A percentile compares a stretch with the other conserved stretches of the same genome.
Evolutionary conservation across 2,888 invertebrate species (phyloP).

Genomic region (Strigamia maritima): DNA sequence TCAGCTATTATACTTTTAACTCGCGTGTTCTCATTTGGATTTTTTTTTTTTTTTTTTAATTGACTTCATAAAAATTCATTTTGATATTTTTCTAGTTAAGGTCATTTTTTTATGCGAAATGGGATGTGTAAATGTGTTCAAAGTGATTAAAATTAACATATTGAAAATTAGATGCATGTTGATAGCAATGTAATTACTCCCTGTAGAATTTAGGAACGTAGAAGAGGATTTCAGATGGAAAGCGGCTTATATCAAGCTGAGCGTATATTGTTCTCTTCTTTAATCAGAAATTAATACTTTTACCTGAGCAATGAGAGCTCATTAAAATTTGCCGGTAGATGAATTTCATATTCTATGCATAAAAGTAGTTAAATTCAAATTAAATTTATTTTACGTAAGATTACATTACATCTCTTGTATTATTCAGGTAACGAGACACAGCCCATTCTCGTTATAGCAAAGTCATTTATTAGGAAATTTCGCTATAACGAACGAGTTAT

Average conservation of each 20-base stretch:
- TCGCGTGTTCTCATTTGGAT: neutral
- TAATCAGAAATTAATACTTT: constrained; percentile 17
- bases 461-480: too few relatives aligned
- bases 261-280: neutral
- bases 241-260: neutral
- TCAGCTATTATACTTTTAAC: neutral
- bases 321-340: constrained; percentile 4
- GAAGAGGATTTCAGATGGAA: neutral
- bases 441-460: too few relatives aligned
- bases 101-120: neutral
- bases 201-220: neutral
- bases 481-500: too few relatives aligned
- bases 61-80: neutral
- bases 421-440: too few relatives aligned
- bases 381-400: neutral
- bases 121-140: neutral
- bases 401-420: too few relatives aligned
- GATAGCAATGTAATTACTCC: neutral
- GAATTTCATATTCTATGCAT: neutral
- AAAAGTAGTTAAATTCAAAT: neutral
- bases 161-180: neutral
- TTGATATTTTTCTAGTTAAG: neutral
- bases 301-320: neutral
- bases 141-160: neutral
- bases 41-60: neutral